Evolutionary conservation across 2,888 invertebrate genomes (phyloP).

Genomic region (Phytoseiulus persimilis): DNA sequence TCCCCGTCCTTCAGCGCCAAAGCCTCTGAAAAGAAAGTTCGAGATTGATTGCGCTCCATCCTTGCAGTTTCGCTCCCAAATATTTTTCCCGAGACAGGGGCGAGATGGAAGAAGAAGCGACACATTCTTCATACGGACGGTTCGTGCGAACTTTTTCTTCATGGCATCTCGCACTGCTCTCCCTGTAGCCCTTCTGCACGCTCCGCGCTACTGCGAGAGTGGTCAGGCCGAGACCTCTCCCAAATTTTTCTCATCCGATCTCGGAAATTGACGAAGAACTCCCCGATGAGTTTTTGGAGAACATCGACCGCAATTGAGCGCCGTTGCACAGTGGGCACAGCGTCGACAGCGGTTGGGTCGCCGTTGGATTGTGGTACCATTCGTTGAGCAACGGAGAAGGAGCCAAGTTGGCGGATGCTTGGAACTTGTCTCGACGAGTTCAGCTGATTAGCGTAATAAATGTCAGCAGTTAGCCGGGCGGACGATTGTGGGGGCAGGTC

Average conservation of each 20-base stretch:
- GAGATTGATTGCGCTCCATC: neutral
- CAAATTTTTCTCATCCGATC: too few relatives aligned
- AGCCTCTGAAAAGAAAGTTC: neutral
- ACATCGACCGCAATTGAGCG: too few relatives aligned
- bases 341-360: too few relatives aligned
- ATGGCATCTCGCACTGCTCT: too few relatives aligned
- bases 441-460: neutral
- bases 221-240: too few relatives aligned
- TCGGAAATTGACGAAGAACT: too few relatives aligned
- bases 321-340: too few relatives aligned
- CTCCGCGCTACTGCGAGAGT: too few relatives aligned
- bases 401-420: neutral
- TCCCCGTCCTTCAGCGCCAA: slow-evolving; percentile 43
- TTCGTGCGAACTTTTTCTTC: neutral
- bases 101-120: neutral
- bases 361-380: neutral
- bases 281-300: too few relatives aligned
- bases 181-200: too few relatives aligned
- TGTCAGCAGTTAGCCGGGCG: slow-evolving; percentile 5
- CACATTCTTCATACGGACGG: neutral
- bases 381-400: neutral
- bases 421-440: neutral
- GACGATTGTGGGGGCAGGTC: neutral
- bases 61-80: neutral
- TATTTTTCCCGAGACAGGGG: neutral